phyloP scores from a whole-genome alignment of 2,113 vertebrate genomes.

The Psephotus haematonotus region DNA sequence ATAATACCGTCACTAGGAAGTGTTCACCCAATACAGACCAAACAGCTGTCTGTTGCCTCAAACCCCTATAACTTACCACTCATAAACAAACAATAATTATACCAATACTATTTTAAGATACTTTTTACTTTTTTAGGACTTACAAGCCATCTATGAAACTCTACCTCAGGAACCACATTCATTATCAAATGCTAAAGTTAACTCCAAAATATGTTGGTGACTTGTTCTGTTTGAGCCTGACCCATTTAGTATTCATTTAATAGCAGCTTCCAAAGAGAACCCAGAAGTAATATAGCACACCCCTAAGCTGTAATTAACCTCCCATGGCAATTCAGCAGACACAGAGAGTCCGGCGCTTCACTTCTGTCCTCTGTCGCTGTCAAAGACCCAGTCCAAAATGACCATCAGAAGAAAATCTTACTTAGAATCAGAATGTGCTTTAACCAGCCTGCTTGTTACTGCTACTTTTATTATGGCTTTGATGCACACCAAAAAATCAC shows the following conservation, averaged over 20 bases:
- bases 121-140: not conserved
- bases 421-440: not conserved
- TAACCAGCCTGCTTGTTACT: not conserved
- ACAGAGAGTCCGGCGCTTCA: not conserved
- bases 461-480: not conserved
- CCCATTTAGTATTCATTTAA: not conserved
- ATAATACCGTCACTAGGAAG: not conserved
- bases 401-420: not conserved
- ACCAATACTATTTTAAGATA: not conserved
- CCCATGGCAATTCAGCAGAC: not conserved
- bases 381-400: not conserved
- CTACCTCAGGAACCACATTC: not conserved
- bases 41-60: not conserved
- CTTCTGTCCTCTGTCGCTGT: not conserved
- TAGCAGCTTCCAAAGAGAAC: not conserved
- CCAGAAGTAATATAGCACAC: not conserved
- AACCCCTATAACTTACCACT: not conserved
- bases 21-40: not conserved
- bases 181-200: not conserved
- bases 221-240: not conserved
- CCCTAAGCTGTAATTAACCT: slow-evolving; percentile 9
- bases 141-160: not conserved
- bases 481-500: not conserved
- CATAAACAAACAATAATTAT: not conserved
- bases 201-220: not conserved